These are phyloP conservation scores for Nycticebus coucang DNA, from an alignment of 2,113 vertebrate species.

Conservation along the genomic window DNA sequence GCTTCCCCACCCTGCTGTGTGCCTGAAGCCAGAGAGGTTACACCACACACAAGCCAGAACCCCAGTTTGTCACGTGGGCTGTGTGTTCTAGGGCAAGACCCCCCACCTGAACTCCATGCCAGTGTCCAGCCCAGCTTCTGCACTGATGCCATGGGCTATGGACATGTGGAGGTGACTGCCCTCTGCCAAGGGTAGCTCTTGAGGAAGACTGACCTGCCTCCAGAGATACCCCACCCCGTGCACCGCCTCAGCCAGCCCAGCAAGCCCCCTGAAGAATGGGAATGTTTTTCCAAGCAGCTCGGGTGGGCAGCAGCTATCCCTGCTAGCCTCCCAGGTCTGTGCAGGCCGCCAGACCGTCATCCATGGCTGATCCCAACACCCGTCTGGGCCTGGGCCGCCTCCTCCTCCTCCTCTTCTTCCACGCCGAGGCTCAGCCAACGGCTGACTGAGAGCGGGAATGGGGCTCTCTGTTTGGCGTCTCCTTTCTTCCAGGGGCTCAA, in stretches of 20 bases:
- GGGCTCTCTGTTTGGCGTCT: conserved; percentile 45
- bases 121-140: not conserved
- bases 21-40: not conserved
- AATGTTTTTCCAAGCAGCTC: not conserved
- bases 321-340: not conserved
- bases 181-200: no score
- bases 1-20: not conserved
- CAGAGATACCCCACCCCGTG: not conserved
- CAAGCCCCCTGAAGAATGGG: not conserved
- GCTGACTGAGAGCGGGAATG: not conserved
- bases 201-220: not conserved
- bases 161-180: not conserved
- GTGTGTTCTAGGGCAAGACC: not conserved
- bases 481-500: conserved; percentile 84
- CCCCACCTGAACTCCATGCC: not conserved
- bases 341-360: not conserved
- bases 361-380: not conserved
- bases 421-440: not conserved
- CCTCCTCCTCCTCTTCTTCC: not conserved
- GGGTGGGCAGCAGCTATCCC: not conserved
- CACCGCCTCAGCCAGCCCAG: not conserved
- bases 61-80: not conserved
- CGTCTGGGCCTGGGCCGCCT: not conserved
- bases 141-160: not conserved
- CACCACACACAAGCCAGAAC: fast-evolving